Conservation (phyloP, 2,797 vertebrate genomes). For the Neosalanx taihuensis region DNA sequence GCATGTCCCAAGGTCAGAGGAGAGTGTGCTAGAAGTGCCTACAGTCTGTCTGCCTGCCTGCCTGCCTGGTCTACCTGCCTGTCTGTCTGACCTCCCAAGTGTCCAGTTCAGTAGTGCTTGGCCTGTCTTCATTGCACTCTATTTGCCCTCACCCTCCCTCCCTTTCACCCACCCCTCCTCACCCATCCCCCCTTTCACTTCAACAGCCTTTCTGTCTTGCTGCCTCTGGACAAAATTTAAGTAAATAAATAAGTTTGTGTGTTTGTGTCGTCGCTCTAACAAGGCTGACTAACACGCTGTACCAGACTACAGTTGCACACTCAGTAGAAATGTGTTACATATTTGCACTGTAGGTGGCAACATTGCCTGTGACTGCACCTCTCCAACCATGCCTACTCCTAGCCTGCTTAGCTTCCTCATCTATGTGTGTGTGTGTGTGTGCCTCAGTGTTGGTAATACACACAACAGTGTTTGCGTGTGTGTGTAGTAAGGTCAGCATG, state of each 20-base stretch:
- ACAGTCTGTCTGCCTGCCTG: background rate
- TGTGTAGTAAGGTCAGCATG: background rate
- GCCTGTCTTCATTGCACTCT: background rate
- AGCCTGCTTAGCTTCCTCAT: constrained; percentile 3
- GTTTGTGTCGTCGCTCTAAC: no score
- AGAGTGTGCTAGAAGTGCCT: background rate
- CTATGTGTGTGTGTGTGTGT: constrained; percentile 3
- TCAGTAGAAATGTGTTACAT: constrained; percentile 1
- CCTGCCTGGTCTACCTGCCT: no score
- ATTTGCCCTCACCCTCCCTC: background rate
- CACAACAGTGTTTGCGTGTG: background rate
- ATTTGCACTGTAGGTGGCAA: constrained; percentile 66
- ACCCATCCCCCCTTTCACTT: background rate
- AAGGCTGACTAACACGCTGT: background rate
- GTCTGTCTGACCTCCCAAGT: background rate
- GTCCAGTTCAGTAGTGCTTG: background rate
- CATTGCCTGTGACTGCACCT: constrained; percentile 47
- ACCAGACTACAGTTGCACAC: background rate
- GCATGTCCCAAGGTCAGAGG: constrained; percentile 39
- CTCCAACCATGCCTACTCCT: background rate
- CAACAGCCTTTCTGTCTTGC: background rate
- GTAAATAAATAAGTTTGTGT: no score
- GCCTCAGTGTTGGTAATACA: background rate
- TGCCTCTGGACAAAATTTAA: background rate
- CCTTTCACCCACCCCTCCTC: background rate